phyloP scores from a whole-genome alignment of 2,888 invertebrate genomes.

The Limnephilus marmoratus region DNA sequence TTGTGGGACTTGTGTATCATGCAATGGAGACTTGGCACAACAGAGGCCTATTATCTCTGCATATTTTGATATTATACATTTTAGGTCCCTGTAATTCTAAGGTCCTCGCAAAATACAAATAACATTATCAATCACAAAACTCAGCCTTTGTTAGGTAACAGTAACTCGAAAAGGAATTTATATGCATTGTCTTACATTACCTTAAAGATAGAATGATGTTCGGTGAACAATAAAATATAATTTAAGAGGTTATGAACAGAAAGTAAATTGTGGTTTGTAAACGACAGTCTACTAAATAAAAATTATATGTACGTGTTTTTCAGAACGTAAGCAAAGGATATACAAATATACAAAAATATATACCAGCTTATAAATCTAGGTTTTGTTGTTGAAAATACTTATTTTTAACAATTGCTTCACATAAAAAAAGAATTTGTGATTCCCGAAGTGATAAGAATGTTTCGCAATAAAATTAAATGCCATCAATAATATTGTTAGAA shows the following conservation, averaged over 20 bases:
- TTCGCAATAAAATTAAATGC: neutral
- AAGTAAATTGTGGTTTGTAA: too few species aligned
- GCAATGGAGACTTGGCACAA: neutral
- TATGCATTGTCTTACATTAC: neutral
- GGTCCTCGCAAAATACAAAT: neutral
- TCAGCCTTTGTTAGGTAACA: neutral
- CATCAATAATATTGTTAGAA: neutral
- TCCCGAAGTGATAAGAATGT: neutral
- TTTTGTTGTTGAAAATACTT: neutral
- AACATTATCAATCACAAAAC: neutral
- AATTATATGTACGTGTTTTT: too few species aligned
- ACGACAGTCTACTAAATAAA: too few species aligned
- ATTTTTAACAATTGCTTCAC: neutral
- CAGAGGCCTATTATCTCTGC: neutral
- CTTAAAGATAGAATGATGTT: neutral
- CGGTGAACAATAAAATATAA: neutral
- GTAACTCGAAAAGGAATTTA: neutral
- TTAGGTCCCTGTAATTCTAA: neutral
- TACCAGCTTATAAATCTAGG: neutral
- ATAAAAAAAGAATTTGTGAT: neutral
- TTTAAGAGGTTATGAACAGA: too few species aligned
- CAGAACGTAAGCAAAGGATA: neutral
- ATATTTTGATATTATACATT: neutral
- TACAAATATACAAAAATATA: neutral
- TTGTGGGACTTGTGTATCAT: neutral